A percentile compares a stretch with the other conserved stretches of the same genome.
phyloP scores from a whole-genome alignment of 2,797 vertebrate genomes.

The Melanotaenia parkinsoni region DNA sequence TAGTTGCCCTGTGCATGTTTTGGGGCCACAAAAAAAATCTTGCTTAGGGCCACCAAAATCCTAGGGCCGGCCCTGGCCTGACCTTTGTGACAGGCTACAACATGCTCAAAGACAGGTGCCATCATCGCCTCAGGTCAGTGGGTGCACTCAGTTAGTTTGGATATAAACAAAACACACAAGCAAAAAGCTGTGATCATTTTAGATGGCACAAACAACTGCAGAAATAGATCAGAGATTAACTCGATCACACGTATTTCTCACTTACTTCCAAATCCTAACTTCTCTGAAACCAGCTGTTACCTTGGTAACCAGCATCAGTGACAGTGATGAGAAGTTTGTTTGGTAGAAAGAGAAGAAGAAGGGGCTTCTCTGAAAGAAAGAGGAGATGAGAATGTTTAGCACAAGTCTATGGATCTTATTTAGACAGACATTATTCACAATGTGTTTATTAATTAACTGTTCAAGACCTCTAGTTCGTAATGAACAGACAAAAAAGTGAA shows the following conservation, averaged over 20 bases:
- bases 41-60: no score
- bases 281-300: conserved; percentile 70
- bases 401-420: background rate
- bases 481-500: background rate
- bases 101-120: conserved; percentile 29
- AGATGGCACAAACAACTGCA: conserved; percentile 13
- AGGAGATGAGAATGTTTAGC: background rate
- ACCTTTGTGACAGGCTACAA: conserved; percentile 73
- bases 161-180: conserved; percentile 8
- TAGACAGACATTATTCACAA: background rate
- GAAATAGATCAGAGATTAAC: conserved; percentile 30
- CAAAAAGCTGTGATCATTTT: background rate
- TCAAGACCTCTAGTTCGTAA: background rate
- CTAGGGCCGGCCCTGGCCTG: no score
- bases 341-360: conserved; percentile 10
- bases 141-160: conserved; percentile 2
- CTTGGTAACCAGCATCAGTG: conserved; percentile 69
- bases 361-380: background rate
- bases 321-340: conserved; percentile 48
- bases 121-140: conserved; percentile 17
- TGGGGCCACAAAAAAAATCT: no score
- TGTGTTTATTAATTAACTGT: background rate
- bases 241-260: conserved; percentile 46
- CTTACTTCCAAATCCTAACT: conserved; percentile 61
- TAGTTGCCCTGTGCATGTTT: no score